Conservation (phyloP, 2,888 invertebrate species). For the Eudasyphora cyanicolor region DNA sequence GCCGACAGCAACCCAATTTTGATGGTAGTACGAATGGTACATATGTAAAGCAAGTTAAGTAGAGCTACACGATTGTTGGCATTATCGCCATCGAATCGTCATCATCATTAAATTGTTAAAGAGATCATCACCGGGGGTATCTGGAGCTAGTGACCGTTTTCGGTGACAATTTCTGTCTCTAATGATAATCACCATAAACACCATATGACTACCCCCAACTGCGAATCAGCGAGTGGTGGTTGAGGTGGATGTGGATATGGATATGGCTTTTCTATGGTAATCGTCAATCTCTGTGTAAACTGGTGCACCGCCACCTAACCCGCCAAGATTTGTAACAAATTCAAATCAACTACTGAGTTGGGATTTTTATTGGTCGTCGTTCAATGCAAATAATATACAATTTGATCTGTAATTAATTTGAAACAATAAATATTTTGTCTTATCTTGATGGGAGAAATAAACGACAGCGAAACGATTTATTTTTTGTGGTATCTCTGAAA, state of each 20-base stretch:
- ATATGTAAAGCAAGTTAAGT: background rate
- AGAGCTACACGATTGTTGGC: too few relatives aligned
- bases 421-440: conserved; percentile 33
- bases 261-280: background rate
- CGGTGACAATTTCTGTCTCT: conserved; percentile 62
- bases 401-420: conserved; percentile 27
- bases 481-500: too few relatives aligned
- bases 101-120: conserved; percentile 8
- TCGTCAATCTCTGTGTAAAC: background rate
- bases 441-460: conserved; percentile 8
- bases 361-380: background rate
- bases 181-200: conserved; percentile 59
- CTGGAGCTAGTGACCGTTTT: background rate
- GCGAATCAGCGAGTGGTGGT: conserved; percentile 29
- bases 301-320: too few relatives aligned
- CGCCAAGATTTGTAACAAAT: background rate
- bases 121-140: background rate
- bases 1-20: background rate
- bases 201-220: conserved; percentile 56
- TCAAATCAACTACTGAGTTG: conserved; percentile 9
- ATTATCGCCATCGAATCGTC: background rate
- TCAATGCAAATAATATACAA: conserved; percentile 19
- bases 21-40: too few relatives aligned
- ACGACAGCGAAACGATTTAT: too few relatives aligned
- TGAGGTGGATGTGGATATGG: too few relatives aligned